Evolutionary conservation across 2,113 vertebrate species (phyloP).

Genomic region (Synchiropus splendidus): DNA sequence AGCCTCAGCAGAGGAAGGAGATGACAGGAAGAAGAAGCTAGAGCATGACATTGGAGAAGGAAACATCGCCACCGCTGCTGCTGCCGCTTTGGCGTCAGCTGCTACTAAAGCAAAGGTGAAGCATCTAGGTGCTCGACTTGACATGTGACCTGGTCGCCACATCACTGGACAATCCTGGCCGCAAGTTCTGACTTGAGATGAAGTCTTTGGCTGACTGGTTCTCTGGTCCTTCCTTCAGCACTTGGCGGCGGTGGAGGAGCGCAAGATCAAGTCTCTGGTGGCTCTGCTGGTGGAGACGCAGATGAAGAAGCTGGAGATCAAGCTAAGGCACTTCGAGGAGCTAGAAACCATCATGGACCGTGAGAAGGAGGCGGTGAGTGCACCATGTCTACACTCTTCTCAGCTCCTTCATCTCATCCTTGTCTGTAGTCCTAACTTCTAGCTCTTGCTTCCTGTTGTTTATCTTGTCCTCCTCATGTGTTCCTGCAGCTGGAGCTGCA

Average conservation of each 20-base stretch:
- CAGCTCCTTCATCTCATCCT: too few species aligned
- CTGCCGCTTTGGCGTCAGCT: constrained; percentile 92
- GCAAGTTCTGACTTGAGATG: too few species aligned
- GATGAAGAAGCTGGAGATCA: constrained; percentile 99
- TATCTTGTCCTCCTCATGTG: not conserved
- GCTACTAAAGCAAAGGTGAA: constrained; percentile 96
- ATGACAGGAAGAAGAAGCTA: constrained; percentile 78
- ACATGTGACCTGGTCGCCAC: not conserved
- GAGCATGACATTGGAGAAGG: constrained; percentile 89
- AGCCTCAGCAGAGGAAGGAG: constrained; percentile 68
- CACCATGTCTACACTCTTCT: too few species aligned
- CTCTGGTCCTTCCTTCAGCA: constrained; percentile 65
- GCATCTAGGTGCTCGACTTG: not conserved
- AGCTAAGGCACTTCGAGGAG: constrained; percentile 95
- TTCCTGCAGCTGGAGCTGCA: constrained; percentile 83
- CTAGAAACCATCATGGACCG: constrained; percentile 97
- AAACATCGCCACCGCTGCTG: constrained; percentile 92
- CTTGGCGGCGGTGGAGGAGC: constrained; percentile 88
- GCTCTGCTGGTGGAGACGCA: constrained; percentile 94
- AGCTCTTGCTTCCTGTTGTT: not conserved
- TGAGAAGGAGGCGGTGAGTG: constrained; percentile 91
- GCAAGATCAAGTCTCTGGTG: constrained; percentile 95
- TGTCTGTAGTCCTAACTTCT: too few species aligned
- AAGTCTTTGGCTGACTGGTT: too few species aligned
- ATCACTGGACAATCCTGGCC: too few species aligned